Base-by-base conservation (phyloP, 1,140 invertebrate genomes). In the Teleopsis dalmanni region DNA sequence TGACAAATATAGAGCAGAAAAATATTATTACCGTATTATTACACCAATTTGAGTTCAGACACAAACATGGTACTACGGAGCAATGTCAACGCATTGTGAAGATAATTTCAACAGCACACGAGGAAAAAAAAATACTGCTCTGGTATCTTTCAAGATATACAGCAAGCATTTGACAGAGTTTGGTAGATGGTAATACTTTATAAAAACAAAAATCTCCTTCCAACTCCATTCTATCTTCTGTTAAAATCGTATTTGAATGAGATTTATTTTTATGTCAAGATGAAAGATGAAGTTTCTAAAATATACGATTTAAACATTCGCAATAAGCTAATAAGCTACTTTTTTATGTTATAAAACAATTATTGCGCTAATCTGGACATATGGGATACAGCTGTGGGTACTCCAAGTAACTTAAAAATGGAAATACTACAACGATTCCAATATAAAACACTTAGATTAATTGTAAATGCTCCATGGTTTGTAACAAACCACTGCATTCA, bases 101-200 rank as follows among this genome's bases (percentile, higher is more conserved):
- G n/a, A n/a, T n/a, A n/a, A n/a, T n/a, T n/a, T n/a, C n/a, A n/a
- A n/a, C n/a, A n/a, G n/a, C n/a, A n/a, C n/a, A n/a, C n/a, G n/a
- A n/a, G 33, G 33, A 47, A 34, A 13, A 40, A 48, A 38, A 18
- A 48, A 38, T n/a, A 35, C n/a, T 41, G 38, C n/a, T 23, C 6
- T n/a, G 38, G 1, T 3, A 26, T 41, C 6, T 41, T 40, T 49
- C 14, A 25, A 43, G 3, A 47, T 11, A 38, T 27, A 26, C 14
- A 47, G 16, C 31, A 50, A 43, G 22, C 19, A 35, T 50, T 34
- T 16, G 33, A 31, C 25, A 22, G 21, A 41, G 21, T 26, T 3
- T 41, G 21, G 38, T 22, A 41, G n/a, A 14, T 22, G 25, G 22
- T 2, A 41, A n/a, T 41, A n/a, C 23, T 41, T 11, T 41, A 23